A percentile compares a stretch with the other conserved stretches of the same genome.
phyloP scores from a whole-genome alignment of 2,113 vertebrate genomes.

The Colaptes auratus region DNA sequence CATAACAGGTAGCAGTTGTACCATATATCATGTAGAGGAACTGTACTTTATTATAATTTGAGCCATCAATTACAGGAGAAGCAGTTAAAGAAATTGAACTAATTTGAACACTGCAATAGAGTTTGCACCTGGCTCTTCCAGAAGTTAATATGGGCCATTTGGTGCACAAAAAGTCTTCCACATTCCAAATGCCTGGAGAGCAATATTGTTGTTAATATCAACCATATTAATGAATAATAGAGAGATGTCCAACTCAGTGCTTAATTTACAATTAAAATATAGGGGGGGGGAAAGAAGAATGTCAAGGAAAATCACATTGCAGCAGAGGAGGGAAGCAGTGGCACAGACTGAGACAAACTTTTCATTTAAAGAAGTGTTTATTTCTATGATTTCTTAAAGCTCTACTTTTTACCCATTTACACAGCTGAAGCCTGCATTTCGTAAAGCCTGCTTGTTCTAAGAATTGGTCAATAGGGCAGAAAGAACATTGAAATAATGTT shows the following conservation, averaged over 20 bases:
- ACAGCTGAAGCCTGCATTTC: conserved; percentile 25
- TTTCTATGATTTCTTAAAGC: conserved; percentile 36
- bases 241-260: conserved; percentile 9
- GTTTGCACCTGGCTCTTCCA: conserved; percentile 57
- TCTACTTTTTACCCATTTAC: conserved; percentile 18
- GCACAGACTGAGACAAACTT: not conserved
- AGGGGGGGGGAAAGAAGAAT: not conserved
- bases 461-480: conserved; percentile 33
- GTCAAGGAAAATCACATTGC: not conserved
- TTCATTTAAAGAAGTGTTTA: conserved; percentile 15
- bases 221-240: conserved; percentile 16
- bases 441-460: conserved; percentile 7
- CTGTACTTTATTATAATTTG: conserved; percentile 50
- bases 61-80: conserved; percentile 54
- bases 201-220: conserved; percentile 52
- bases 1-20: conserved; percentile 55
- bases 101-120: conserved; percentile 56
- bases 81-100: conserved; percentile 61
- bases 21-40: conserved; percentile 57
- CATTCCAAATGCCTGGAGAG: conserved; percentile 30
- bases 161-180: conserved; percentile 49
- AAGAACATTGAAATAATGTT: not conserved
- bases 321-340: not conserved
- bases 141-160: conserved; percentile 63
- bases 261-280: conserved; percentile 38